Percentiles rank a stretch among this genome's conserved stretches.
Evolutionary conservation across 2,888 invertebrate genomes (phyloP).

Genomic region (Tineola bisselliella): DNA sequence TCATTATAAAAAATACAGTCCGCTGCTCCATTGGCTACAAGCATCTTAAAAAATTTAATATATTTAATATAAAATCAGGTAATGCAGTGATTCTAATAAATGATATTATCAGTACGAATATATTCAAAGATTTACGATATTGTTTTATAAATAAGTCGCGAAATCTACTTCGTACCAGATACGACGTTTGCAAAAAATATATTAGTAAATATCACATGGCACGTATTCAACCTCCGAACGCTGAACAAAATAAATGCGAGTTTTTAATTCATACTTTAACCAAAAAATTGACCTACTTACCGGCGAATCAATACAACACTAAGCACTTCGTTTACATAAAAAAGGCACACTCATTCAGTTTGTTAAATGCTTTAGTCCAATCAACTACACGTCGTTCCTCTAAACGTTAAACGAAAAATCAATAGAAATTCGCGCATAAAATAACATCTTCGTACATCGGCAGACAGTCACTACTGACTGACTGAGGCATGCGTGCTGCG

Average conservation of each 20-base stretch:
- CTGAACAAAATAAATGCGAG: neutral
- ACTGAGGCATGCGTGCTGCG: neutral
- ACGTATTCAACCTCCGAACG: neutral
- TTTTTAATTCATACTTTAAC: neutral
- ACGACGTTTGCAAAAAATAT: neutral
- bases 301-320: neutral
- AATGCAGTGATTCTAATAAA: too few species aligned
- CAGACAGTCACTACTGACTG: neutral
- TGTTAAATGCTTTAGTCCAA: too few species aligned
- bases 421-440: constrained; percentile 27
- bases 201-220: neutral
- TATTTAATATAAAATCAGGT: too few species aligned
- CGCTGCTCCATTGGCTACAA: too few species aligned
- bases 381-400: neutral
- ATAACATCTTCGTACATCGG: neutral
- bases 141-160: too few species aligned
- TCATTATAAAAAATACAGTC: too few species aligned
- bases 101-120: too few species aligned
- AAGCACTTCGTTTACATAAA: neutral
- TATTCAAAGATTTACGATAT: too few species aligned
- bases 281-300: neutral
- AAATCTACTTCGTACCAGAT: neutral
- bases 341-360: neutral
- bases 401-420: constrained; percentile 35
- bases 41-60: too few species aligned